A percentile compares a stretch with the other conserved stretches of the same genome.
Evolutionary conservation across 2,797 vertebrate genomes (phyloP).

Genomic region (Leptoclinus maculatus): DNA sequence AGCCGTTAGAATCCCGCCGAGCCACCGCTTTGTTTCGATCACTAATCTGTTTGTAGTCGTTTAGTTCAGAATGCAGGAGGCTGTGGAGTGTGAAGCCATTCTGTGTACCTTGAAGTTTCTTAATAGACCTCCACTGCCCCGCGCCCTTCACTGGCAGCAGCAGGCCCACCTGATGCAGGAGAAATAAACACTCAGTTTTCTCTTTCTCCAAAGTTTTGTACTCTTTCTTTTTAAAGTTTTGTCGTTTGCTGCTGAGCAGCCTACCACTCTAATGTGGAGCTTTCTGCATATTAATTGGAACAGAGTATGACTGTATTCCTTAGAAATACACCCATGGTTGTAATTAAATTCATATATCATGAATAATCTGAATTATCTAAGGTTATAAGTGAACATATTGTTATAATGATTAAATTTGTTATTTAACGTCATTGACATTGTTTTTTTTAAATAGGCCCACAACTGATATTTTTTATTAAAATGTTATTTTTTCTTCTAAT

Average conservation of each 20-base stretch:
- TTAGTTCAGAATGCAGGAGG: conserved; percentile 33
- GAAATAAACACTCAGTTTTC: conserved; percentile 28
- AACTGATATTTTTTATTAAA: not conserved
- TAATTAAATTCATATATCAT: not conserved
- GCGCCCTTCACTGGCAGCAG: conserved; percentile 9
- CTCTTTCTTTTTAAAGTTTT: conserved; percentile 8
- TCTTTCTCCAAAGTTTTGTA: not conserved
- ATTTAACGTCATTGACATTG: not conserved
- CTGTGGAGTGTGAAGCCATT: conserved; percentile 66
- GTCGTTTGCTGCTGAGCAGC: not conserved
- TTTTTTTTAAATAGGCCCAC: too few species aligned
- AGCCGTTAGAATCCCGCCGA: conserved; percentile 5
- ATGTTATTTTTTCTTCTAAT: not conserved
- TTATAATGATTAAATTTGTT: not conserved
- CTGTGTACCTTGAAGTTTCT: conserved; percentile 35
- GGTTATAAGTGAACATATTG: not conserved
- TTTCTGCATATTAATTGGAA: not conserved
- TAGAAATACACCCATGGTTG: not conserved
- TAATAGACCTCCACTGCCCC: not conserved
- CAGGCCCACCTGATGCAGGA: not conserved
- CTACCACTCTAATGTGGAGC: not conserved
- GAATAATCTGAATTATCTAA: not conserved
- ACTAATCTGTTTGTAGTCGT: conserved; percentile 23
- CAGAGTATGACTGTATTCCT: not conserved
- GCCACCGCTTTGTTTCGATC: conserved; percentile 37